Evolutionary conservation across 2,113 vertebrate species (phyloP).

Genomic region (Todiramphus chloris): DNA sequence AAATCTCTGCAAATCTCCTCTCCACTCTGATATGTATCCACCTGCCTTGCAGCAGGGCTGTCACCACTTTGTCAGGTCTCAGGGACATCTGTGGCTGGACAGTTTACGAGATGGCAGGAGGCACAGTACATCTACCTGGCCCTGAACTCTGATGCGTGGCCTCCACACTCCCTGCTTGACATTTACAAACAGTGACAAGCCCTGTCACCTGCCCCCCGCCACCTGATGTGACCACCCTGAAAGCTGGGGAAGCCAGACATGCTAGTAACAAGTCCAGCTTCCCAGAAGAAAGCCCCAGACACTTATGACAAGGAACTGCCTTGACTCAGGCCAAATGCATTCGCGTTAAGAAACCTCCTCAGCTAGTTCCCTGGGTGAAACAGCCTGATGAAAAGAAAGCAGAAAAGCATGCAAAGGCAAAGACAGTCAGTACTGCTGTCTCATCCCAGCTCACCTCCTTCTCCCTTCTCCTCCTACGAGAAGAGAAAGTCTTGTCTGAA

Average conservation of each 20-base stretch:
- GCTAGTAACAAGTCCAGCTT: neutral
- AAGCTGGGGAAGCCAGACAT: neutral
- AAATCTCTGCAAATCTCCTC: neutral
- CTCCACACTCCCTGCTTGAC: neutral
- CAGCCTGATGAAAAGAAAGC: neutral
- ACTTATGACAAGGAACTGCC: neutral
- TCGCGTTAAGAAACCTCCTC: fast-evolving
- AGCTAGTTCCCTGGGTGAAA: neutral
- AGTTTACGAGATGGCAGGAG: neutral
- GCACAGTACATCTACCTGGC: neutral
- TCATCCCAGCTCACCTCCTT: neutral
- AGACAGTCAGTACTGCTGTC: neutral
- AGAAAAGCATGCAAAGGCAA: neutral
- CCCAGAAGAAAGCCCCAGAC: neutral
- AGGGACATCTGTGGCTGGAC: neutral
- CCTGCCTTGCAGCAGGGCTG: neutral
- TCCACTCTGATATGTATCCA: fast-evolving
- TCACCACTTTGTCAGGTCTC: neutral
- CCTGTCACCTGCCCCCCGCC: neutral
- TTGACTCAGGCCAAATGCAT: neutral
- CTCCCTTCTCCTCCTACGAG: neutral
- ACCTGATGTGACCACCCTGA: fast-evolving
- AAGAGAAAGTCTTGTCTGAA: neutral
- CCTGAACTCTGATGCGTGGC: neutral
- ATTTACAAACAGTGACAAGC: neutral